Percentiles rank a stretch among this genome's conserved stretches.
Evolutionary conservation across 2,797 vertebrate genomes (phyloP).

Genomic region (Agapornis canus): DNA sequence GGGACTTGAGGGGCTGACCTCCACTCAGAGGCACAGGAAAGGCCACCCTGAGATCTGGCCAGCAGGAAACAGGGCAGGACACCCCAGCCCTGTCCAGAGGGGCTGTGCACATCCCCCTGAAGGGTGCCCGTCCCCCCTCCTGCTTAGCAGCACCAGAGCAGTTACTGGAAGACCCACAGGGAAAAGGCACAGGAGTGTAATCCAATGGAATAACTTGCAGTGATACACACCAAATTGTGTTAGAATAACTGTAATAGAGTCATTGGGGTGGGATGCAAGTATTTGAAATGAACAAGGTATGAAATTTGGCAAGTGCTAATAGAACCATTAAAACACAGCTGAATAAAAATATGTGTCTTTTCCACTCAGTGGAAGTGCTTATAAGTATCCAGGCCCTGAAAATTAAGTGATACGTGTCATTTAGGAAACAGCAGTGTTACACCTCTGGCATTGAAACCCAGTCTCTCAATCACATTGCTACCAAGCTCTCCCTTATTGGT

Average conservation of each 20-base stretch:
- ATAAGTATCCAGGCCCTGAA: not conserved
- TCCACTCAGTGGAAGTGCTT: not conserved
- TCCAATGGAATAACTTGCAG: not conserved
- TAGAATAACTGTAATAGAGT: not conserved
- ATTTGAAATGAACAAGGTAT: not conserved
- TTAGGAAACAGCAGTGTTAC: not conserved
- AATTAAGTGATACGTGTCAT: not conserved
- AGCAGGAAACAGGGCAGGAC: not conserved
- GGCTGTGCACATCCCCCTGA: not conserved
- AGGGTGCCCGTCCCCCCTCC: not conserved
- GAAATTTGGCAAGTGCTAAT: conserved; percentile 13
- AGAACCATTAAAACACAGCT: not conserved
- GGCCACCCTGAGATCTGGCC: not conserved
- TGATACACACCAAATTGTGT: not conserved
- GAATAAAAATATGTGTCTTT: not conserved
- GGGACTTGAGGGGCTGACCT: not conserved
- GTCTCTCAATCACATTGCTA: not conserved
- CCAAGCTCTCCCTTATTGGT: not conserved
- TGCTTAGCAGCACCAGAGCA: not conserved
- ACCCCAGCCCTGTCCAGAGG: not conserved
- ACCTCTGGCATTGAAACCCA: not conserved
- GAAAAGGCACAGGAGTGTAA: not conserved
- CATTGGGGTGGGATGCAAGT: not conserved
- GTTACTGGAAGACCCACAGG: not conserved
- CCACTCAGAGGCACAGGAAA: not conserved